Evolutionary conservation across 2,797 vertebrate genomes (phyloP).

Genomic region (Momotus momota): DNA sequence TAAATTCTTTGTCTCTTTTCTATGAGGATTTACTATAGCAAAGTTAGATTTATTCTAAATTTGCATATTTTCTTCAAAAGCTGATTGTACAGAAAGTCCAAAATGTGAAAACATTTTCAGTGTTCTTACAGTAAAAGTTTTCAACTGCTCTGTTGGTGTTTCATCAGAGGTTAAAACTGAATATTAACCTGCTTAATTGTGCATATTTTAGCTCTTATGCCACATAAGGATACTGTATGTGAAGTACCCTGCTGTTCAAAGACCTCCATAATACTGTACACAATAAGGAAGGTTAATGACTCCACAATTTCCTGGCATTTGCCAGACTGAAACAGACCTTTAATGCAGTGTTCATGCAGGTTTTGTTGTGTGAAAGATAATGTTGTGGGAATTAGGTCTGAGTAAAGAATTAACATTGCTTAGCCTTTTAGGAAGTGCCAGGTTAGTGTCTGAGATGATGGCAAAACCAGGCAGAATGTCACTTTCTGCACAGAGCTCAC

Average conservation of each 20-base stretch:
- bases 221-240: background rate
- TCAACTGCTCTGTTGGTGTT: background rate
- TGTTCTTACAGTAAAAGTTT: background rate
- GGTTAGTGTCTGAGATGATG: background rate
- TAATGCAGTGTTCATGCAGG: background rate
- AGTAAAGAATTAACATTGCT: background rate
- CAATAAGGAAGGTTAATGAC: background rate
- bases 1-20: background rate
- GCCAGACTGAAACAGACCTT: background rate
- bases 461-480: background rate
- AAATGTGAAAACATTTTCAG: background rate
- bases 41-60: background rate
- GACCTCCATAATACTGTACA: background rate
- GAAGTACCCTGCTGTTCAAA: conserved; percentile 26
- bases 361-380: conserved; percentile 16
- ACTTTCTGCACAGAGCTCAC: background rate
- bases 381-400: background rate
- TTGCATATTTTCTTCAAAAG: background rate
- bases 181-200: background rate
- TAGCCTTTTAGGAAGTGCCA: background rate
- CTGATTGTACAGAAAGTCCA: background rate
- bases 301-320: background rate
- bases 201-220: conserved; percentile 1
- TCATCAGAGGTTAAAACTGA: background rate
- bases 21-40: background rate